phyloP scores from a whole-genome alignment of 2,888 invertebrate species.

The Drosophila mimetica region DNA sequence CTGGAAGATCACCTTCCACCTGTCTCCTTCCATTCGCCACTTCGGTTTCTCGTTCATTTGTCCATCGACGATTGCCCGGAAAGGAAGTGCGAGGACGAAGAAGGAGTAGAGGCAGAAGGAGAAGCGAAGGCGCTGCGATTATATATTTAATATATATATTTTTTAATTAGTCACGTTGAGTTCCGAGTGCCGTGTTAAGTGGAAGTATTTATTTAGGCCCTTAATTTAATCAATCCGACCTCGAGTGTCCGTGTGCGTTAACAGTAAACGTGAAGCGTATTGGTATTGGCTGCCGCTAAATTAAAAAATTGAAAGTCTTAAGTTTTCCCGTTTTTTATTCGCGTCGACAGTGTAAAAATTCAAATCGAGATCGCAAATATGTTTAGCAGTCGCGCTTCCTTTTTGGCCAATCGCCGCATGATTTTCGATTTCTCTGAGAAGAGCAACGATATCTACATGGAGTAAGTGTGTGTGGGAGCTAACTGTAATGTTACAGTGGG shows the following conservation, averaged over 20 bases:
- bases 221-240: constrained; percentile 35
- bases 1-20: constrained; percentile 7
- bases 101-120: constrained; percentile 12
- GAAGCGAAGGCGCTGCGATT: constrained; percentile 51
- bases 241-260: constrained; percentile 47
- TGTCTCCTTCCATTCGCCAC: background rate
- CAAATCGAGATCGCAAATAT: constrained; percentile 53
- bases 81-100: constrained; percentile 57
- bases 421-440: constrained; percentile 84
- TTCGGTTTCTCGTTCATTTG: constrained; percentile 76
- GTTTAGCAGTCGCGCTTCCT: constrained; percentile 78
- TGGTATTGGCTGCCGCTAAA: constrained; percentile 50
- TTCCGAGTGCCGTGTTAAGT: constrained; percentile 56
- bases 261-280: constrained; percentile 37
- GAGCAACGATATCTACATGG: constrained; percentile 79
- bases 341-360: constrained; percentile 57
- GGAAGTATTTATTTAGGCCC: constrained; percentile 50
- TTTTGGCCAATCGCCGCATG: constrained; percentile 82
- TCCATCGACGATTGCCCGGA: constrained; percentile 75
- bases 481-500: constrained; percentile 8
- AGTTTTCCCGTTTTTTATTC: constrained; percentile 60
- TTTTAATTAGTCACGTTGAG: constrained; percentile 68
- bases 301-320: constrained; percentile 39
- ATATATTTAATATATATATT: constrained; percentile 47
- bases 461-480: constrained; percentile 75